Conservation (phyloP, 1,140 invertebrate genomes). For the Nebria ingens region DNA sequence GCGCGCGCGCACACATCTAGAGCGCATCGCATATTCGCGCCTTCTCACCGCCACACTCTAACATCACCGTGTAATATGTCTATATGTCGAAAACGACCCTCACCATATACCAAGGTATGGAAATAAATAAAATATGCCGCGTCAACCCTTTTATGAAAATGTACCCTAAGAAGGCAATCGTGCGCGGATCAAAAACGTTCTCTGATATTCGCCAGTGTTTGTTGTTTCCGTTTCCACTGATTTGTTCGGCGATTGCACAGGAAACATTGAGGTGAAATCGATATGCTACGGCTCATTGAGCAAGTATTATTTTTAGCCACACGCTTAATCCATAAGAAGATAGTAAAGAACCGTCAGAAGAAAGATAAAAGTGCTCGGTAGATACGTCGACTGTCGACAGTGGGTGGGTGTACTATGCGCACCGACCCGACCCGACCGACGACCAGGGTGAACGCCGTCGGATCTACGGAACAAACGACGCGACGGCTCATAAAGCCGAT, state of each 20-base stretch:
- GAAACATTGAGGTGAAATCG: not conserved
- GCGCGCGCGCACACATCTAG: not conserved
- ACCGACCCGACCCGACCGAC: not conserved
- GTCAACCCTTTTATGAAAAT: no score
- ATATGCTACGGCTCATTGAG: constrained; percentile 10
- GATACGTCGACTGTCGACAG: not conserved
- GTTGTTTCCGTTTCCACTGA: not conserved
- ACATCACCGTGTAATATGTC: constrained; percentile 1
- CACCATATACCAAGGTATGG: no score
- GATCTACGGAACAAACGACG: constrained; percentile 22
- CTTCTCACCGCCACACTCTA: not conserved
- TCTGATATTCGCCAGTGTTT: no score
- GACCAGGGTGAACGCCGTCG: not conserved
- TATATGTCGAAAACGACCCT: not conserved
- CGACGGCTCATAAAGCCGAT: constrained; percentile 27
- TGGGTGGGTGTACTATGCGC: not conserved
- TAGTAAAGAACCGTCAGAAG: not conserved
- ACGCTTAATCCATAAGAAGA: no score
- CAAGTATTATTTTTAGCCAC: constrained; percentile 11
- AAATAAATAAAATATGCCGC: no score
- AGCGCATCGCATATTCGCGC: not conserved
- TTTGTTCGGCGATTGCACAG: not conserved
- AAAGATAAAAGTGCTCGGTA: not conserved
- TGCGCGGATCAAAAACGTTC: no score
- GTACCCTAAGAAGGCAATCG: no score